Base-by-base conservation (phyloP, 2,888 invertebrate genomes). In the Sussaba pulchella region DNA sequence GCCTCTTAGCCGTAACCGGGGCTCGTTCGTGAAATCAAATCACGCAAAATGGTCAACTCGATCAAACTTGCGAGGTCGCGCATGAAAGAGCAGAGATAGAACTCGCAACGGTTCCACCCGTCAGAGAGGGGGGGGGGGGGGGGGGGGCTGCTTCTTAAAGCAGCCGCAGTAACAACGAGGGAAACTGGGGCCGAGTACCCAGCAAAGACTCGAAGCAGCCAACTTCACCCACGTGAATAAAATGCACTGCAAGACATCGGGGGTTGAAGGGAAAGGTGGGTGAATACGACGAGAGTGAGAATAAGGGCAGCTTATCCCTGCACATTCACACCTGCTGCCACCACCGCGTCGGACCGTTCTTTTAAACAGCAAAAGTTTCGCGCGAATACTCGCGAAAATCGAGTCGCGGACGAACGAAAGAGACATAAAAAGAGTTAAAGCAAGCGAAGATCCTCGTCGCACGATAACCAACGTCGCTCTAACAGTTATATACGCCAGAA, bases 341-440 rank as follows among this genome's bases (percentile, higher is more conserved):
- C 73, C 77, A 64, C 69, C 61, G 63, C 61, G 76, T 81, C 80
- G 69, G 67, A 17, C 24, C 52, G 19, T 69, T 41, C 36, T 63
- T 59, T 70, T 66, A 70, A 66, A 31, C 70, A 43, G 57, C 31
- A 66, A 81, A 78, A 74, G 64, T 81, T 78, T 78, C 78, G n/a
- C 50, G 52, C 59, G 77, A 73, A 73, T 73, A 73, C 54, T 52
- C 66, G 61, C 57, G 59, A 54, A 73, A 77, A 70, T 73, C 70
- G 73, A 39, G 73, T 43, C 31, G 31, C 26, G 57, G 36, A 12
- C 41, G 6, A 26, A 54, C 36, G 26, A 59, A 39, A 61, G 63
- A 66, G 36, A 80, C 52, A 71, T 79, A 74, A 74, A 52, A 52
- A 50, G 52, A 67, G 63, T 72, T 78, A 67, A 73, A 74, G 70